A percentile compares a stretch with the other conserved stretches of the same genome.
phyloP scores from a whole-genome alignment of 2,113 vertebrate species.

The Platichthys stellatus region DNA sequence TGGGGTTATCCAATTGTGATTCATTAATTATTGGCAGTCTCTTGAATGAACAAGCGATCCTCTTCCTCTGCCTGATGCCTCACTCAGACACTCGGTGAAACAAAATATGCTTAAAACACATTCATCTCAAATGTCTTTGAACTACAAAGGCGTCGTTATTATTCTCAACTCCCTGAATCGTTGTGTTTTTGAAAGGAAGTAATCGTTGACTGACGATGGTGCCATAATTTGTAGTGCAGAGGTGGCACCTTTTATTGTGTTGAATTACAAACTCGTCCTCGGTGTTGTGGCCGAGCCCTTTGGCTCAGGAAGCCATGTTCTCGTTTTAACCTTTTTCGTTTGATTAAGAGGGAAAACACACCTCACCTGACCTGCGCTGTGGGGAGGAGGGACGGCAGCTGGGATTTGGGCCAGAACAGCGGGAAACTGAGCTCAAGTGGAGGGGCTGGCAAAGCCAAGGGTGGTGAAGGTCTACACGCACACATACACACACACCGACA shows the following conservation, averaged over 20 bases:
- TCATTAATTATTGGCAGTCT: background rate
- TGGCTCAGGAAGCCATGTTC: conserved; percentile 59
- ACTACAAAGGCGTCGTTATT: conserved; percentile 32
- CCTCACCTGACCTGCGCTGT: conserved; percentile 52
- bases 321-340: conserved; percentile 72
- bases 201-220: conserved; percentile 34
- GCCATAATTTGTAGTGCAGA: conserved; percentile 44
- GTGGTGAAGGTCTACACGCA: conserved; percentile 37
- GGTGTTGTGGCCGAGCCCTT: conserved; percentile 53
- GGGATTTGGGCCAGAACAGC: conserved; percentile 65
- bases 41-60: conserved; percentile 7
- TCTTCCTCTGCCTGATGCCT: conserved; percentile 20
- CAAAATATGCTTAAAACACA: conserved; percentile 14
- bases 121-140: conserved; percentile 37
- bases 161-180: conserved; percentile 37
- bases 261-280: conserved; percentile 57
- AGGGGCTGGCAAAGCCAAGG: conserved; percentile 36
- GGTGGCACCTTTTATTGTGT: conserved; percentile 52
- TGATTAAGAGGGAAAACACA: conserved; percentile 65
- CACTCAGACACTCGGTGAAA: conserved; percentile 11
- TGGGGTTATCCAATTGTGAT: background rate
- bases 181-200: conserved; percentile 30
- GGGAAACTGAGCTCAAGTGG: conserved; percentile 39
- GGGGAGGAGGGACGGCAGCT: conserved; percentile 49
- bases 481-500: background rate